Conservation (phyloP, 2,797 vertebrate genomes). For the Notolabrus celidotus region DNA sequence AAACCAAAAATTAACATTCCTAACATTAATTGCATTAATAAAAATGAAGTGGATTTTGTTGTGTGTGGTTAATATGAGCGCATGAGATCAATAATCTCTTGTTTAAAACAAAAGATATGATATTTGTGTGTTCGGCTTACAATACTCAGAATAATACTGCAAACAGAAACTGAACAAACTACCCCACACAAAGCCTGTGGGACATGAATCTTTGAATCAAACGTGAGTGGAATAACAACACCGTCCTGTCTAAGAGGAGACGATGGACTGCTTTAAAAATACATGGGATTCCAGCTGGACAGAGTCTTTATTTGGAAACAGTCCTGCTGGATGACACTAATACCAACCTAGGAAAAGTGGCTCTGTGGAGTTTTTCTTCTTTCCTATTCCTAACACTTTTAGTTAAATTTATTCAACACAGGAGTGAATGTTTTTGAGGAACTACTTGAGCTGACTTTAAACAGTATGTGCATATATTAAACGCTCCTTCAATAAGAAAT, state of each 20-base stretch:
- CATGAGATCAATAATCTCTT: constrained; percentile 40
- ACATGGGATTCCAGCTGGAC: constrained; percentile 53
- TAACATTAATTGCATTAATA: constrained; percentile 51
- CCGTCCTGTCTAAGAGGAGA: constrained; percentile 14
- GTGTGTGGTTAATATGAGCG: constrained; percentile 36
- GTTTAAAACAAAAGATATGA: background rate
- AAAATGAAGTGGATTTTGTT: constrained; percentile 23
- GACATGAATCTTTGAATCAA: constrained; percentile 49
- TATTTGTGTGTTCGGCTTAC: constrained; percentile 20
- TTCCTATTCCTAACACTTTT: background rate
- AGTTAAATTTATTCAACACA: constrained; percentile 6
- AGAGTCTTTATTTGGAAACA: constrained; percentile 41
- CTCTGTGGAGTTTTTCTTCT: background rate
- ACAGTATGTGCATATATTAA: constrained; percentile 21
- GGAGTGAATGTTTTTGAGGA: constrained; percentile 1
- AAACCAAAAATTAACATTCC: constrained; percentile 48
- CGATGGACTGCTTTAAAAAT: constrained; percentile 59
- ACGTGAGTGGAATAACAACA: constrained; percentile 59
- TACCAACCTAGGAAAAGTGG: constrained; percentile 18
- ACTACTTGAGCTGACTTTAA: constrained; percentile 19
- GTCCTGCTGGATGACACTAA: constrained; percentile 33
- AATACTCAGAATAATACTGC: constrained; percentile 41
- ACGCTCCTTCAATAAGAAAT: background rate
- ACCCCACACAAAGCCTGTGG: constrained; percentile 49
- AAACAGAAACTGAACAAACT: constrained; percentile 47